Base-by-base conservation (phyloP, 2,113 vertebrate genomes). In the Polypterus bichir region DNA sequence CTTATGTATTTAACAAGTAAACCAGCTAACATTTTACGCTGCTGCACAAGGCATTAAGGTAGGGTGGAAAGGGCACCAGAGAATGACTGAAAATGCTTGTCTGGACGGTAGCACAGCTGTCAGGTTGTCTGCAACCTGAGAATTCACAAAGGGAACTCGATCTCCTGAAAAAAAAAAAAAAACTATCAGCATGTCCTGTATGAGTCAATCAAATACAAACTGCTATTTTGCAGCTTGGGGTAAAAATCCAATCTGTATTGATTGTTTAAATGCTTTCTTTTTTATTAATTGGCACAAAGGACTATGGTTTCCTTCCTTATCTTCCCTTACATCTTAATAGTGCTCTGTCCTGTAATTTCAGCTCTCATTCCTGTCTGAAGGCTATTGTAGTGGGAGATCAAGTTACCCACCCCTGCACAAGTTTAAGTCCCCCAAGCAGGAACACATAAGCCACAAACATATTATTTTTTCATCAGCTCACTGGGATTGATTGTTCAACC, bases 331-430 rank as follows among this genome's bases (percentile, higher is more conserved):
- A 9, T 45, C 10, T 67, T 62, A 53, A 52, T 62, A 57, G 1
- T 4, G n/a, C 51, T 57, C 62, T 64, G 56, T 54, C 11, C 10
- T 62, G 6, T 57, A 62, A 62, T 66, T 70, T 70, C 61, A 73
- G 63, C 59, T 67, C 67, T 9, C 6, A 64, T 68, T 75, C 59
- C 65, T 72, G 65, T 68, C 62, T 57, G 61, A 64, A 46, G 70
- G 69, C 60, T 54, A 65, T 5, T 8, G 49, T 55, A 47, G 73
- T 54, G 66, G 58, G 59, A 65, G 67, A 71, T 62, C 65, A 57
- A 63, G 62, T 62, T 76, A 10, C 66, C 64, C 61, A 67, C 59
- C 4, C 46, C 56, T 9, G 47, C 46, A 62, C 66, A 66, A 65
- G 63, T 59, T 68, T 64, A 63, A 53, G 54, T 66, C 60, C 55